Evolutionary conservation across 37 sponge, comb jelly and placozoan species (phyloP).

Genomic region (Oopsacas minuta): DNA sequence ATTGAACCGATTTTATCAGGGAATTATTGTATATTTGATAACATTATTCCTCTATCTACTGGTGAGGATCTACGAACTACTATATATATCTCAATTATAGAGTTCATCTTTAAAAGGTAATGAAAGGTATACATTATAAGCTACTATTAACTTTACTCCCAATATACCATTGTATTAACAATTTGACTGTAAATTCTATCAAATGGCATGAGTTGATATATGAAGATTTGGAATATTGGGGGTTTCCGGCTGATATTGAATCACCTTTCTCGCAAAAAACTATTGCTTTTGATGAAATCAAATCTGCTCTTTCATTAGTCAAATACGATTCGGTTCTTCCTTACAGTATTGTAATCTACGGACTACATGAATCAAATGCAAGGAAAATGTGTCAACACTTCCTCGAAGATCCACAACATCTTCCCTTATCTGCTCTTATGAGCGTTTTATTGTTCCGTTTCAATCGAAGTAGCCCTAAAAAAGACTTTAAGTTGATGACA

Average conservation of each 20-base stretch:
- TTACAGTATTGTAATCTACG: background rate
- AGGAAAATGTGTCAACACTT: background rate
- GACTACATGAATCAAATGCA: background rate
- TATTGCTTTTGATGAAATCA: background rate
- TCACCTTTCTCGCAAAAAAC: background rate
- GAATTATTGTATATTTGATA: background rate
- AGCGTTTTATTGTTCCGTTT: background rate
- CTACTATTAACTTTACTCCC: background rate
- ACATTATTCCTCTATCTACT: background rate
- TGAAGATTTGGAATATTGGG: background rate
- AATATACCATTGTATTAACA: background rate
- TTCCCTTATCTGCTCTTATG: slow-evolving; percentile 1
- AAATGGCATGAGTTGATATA: background rate
- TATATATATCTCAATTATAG: background rate
- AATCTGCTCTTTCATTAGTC: background rate
- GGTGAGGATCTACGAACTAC: too few species aligned
- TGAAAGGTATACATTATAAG: background rate
- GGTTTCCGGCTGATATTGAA: background rate
- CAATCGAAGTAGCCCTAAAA: background rate
- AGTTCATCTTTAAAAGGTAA: background rate
- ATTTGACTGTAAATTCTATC: background rate
- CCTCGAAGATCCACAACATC: background rate
- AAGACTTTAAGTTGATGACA: background rate
- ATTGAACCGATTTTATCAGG: background rate
- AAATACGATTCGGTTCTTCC: background rate